Conservation (phyloP, 2,888 invertebrate species). For the Ametastegia equiseti region DNA sequence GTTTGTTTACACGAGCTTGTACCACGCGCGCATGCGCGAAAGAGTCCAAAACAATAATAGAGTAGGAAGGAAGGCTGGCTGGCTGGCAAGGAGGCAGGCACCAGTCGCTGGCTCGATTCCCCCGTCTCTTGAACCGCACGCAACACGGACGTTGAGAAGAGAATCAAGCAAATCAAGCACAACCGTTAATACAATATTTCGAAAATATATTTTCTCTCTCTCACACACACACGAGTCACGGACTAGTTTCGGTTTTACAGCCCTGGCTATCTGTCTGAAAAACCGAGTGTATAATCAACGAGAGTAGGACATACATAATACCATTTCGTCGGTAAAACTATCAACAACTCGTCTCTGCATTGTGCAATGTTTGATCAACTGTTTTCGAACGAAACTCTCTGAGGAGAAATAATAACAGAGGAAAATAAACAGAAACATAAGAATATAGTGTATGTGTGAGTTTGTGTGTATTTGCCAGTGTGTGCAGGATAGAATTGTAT, state of each 20-base stretch:
- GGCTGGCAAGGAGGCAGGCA: slow-evolving; percentile 58
- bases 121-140: slow-evolving; percentile 37
- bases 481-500: slow-evolving; percentile 13
- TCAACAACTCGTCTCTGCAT: slow-evolving; percentile 7
- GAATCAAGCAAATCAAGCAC: slow-evolving; percentile 7
- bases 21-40: slow-evolving; percentile 71
- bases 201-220: slow-evolving; percentile 37
- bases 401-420: neutral
- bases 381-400: slow-evolving; percentile 36
- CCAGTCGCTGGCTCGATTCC: slow-evolving; percentile 53
- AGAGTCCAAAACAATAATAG: slow-evolving; percentile 74
- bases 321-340: slow-evolving; percentile 18
- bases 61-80: slow-evolving; percentile 66
- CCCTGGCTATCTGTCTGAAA: neutral
- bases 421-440: slow-evolving; percentile 29
- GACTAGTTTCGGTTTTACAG: slow-evolving; percentile 22
- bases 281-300: neutral
- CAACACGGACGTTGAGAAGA: slow-evolving; percentile 33
- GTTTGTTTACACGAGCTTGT: slow-evolving; percentile 73
- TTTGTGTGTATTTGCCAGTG: slow-evolving; percentile 4
- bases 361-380: slow-evolving; percentile 48
- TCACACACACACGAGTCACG: too few relatives aligned
- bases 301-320: neutral
- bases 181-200: slow-evolving; percentile 23
- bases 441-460: neutral